Base-by-base conservation (phyloP, 2,888 invertebrate genomes). In the Lochmaea capreae region DNA sequence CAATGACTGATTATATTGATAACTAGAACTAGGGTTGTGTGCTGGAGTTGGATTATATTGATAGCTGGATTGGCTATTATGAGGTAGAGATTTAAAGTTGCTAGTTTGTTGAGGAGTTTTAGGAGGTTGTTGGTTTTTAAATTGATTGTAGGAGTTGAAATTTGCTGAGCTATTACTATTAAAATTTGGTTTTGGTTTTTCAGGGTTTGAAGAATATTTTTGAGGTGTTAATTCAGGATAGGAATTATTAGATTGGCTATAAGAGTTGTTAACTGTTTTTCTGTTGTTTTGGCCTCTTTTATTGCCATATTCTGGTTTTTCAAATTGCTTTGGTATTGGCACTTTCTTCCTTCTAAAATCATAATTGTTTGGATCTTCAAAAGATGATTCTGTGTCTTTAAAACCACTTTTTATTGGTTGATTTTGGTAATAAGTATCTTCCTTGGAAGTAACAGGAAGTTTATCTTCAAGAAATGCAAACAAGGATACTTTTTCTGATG, bases 391-490 rank as follows among this genome's bases (percentile, higher is more conserved):
- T n/a, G 46, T 14, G 11, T 71, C 71, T 22, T 65, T 71, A 43
- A 71, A 71, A 16, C 14, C 33, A 46, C 16, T 65, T 65, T 65
- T 71, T 58, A 16, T 65, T 5, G 65, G 46, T 63, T 63, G 77
- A 70, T 67, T 78, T 75, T 70, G 70, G 49, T 58, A 46, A 39
- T n/a, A 49, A 63, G 43, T 49, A 22, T 68, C 65, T 43, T 73
- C 61, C 26, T 68, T 72, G 42, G 42, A 59, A 65, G 73, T 85
- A n/a, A 86, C 87, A 59, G 93, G 93, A 62, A 95, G 87, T 87
- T 95, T 95, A 81, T 94, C 92, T 84, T 95, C 95, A 10, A 95
- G 89, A 84, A 95, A 95, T 85, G 94, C 94, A 86, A 95, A 95
- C 3, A 95, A 87, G 0, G 94, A 94, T 2, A 95, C 92, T 87